Conservation (phyloP, 2,888 invertebrate species). For the Protonemura montana region DNA sequence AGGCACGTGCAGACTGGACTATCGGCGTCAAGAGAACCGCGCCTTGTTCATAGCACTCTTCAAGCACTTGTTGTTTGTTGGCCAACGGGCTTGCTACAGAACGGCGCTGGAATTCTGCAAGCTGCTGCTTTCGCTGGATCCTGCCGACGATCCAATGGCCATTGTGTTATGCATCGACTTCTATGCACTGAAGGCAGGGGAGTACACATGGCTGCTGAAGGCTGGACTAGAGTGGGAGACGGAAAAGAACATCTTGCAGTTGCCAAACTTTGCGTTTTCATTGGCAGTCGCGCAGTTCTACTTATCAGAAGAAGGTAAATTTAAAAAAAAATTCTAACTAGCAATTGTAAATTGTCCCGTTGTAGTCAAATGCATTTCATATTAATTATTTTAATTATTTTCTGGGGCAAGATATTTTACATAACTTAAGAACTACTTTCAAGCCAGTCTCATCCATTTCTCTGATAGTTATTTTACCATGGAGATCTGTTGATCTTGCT, state of each 20-base stretch:
- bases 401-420: no score
- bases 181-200: slow-evolving; percentile 68
- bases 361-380: no score
- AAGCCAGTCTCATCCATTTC: no score
- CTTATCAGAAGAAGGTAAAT: slow-evolving; percentile 59
- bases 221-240: slow-evolving; percentile 64
- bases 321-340: no score
- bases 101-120: slow-evolving; percentile 90
- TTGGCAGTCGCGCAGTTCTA: slow-evolving; percentile 77
- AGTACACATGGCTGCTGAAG: slow-evolving; percentile 67
- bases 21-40: slow-evolving; percentile 81
- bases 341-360: no score
- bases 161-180: slow-evolving; percentile 80
- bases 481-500: no score
- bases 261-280: slow-evolving; percentile 90
- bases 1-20: slow-evolving; percentile 78
- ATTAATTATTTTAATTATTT: no score
- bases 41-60: slow-evolving; percentile 82
- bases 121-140: slow-evolving; percentile 78
- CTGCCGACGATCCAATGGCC: slow-evolving; percentile 79
- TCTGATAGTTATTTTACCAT: no score
- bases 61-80: slow-evolving; percentile 79
- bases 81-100: slow-evolving; percentile 80
- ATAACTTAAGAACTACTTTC: no score
- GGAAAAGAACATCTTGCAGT: slow-evolving; percentile 74